phyloP scores from a whole-genome alignment of 2,888 invertebrate species.

The Limenitis camilla region DNA sequence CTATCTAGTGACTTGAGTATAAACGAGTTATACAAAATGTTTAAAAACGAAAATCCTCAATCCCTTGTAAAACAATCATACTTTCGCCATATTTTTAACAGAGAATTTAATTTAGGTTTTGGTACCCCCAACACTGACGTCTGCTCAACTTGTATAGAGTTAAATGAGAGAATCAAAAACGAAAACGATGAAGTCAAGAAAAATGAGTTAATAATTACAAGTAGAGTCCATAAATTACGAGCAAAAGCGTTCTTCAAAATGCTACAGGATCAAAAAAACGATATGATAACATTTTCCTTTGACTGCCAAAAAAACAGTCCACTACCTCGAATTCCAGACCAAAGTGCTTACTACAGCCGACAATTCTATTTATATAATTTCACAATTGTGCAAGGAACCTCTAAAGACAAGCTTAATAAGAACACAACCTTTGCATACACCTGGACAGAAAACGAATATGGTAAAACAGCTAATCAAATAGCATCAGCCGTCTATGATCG shows the following conservation, averaged over 20 bases:
- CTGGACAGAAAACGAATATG: constrained; percentile 26
- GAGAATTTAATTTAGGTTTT: constrained; percentile 24
- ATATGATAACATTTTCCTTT: constrained; percentile 23
- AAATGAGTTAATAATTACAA: not conserved
- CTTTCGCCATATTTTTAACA: constrained; percentile 26
- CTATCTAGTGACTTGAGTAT: constrained; percentile 23
- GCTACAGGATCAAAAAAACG: no score
- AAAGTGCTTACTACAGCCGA: constrained; percentile 15
- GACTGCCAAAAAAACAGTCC: constrained; percentile 27
- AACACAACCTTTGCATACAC: constrained; percentile 24
- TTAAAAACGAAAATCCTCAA: constrained; percentile 12
- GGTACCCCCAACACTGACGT: constrained; percentile 22
- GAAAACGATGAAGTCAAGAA: not conserved
- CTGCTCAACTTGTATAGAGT: constrained; percentile 1
- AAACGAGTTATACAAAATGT: constrained; percentile 22
- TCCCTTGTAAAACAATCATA: constrained; percentile 20
- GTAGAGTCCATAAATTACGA: not conserved
- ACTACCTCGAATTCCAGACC: constrained; percentile 15
- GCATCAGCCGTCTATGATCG: constrained; percentile 29
- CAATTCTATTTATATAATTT: constrained; percentile 24
- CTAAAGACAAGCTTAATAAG: constrained; percentile 21
- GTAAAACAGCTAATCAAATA: constrained; percentile 12
- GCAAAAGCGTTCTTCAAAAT: not conserved
- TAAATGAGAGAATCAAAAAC: not conserved
- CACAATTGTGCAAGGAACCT: constrained; percentile 25